A percentile compares a stretch with the other conserved stretches of the same genome.
phyloP scores from a whole-genome alignment of 2,797 vertebrate genomes.

The Onychomys arenicola region DNA sequence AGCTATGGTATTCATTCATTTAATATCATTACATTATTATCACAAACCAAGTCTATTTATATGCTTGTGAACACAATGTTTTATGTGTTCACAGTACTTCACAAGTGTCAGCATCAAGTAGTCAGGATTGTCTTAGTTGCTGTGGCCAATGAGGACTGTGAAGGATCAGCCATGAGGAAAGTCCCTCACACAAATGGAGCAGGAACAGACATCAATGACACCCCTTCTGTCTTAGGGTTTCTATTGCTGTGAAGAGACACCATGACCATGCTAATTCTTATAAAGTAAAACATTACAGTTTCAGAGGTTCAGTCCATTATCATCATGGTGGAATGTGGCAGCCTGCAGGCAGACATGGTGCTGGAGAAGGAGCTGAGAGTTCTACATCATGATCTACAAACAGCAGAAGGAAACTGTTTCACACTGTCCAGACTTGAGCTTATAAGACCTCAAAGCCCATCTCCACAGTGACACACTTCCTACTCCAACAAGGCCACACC shows the following conservation, averaged over 20 bases:
- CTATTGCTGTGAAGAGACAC: neutral
- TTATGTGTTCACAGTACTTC: neutral
- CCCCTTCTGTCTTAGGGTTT: neutral
- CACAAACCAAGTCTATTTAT: neutral
- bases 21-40: constrained; percentile 3
- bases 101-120: neutral
- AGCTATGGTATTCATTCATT: constrained; percentile 17
- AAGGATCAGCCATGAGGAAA: neutral
- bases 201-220: neutral
- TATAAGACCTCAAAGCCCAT: neutral
- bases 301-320: neutral
- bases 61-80: neutral
- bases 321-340: neutral
- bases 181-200: neutral
- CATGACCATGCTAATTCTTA: neutral
- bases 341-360: neutral
- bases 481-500: neutral
- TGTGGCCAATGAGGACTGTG: neutral
- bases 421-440: neutral
- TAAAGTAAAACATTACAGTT: neutral
- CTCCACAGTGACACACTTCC: neutral
- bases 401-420: neutral
- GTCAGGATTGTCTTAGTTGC: neutral
- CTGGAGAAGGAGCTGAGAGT: neutral
- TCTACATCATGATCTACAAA: neutral